A percentile compares a stretch with the other conserved stretches of the same genome.
Evolutionary conservation across 2,888 invertebrate species (phyloP).

Genomic region (Drosophila barbarae): DNA sequence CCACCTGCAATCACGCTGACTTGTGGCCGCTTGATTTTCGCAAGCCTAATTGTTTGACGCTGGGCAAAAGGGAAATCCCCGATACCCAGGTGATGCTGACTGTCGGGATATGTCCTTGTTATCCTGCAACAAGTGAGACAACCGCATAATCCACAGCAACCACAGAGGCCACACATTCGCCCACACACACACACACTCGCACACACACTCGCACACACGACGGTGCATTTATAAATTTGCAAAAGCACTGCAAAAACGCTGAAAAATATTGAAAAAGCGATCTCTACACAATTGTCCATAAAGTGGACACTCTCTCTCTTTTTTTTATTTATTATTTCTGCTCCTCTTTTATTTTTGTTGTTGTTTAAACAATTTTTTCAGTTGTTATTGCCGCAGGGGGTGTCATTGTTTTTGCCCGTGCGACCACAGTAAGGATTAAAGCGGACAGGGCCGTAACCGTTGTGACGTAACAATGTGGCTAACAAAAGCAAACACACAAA

Average conservation of each 20-base stretch:
- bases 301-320: constrained; percentile 39
- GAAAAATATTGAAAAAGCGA: constrained; percentile 72
- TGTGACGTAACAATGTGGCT: constrained; percentile 61
- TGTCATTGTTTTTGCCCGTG: constrained; percentile 41
- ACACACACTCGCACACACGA: constrained; percentile 18
- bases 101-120: constrained; percentile 9
- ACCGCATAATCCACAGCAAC: constrained; percentile 66
- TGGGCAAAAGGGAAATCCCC: constrained; percentile 1
- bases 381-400: constrained; percentile 27
- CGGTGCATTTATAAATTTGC: constrained; percentile 67
- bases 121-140: constrained; percentile 64
- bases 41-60: constrained; percentile 17
- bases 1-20: constrained; percentile 4
- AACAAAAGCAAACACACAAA: constrained; percentile 57
- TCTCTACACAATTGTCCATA: constrained; percentile 66
- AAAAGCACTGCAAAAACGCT: constrained; percentile 55
- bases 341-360: constrained; percentile 1
- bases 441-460: constrained; percentile 27
- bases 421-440: constrained; percentile 68
- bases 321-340: constrained; percentile 4
- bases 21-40: constrained; percentile 9
- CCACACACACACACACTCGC: constrained; percentile 25
- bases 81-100: constrained; percentile 10
- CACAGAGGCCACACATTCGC: constrained; percentile 29
- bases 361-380: neutral